A percentile compares a stretch with the other conserved stretches of the same genome.
Conservation (phyloP, 1,140 invertebrate species). For the Antheraea pernyi region DNA sequence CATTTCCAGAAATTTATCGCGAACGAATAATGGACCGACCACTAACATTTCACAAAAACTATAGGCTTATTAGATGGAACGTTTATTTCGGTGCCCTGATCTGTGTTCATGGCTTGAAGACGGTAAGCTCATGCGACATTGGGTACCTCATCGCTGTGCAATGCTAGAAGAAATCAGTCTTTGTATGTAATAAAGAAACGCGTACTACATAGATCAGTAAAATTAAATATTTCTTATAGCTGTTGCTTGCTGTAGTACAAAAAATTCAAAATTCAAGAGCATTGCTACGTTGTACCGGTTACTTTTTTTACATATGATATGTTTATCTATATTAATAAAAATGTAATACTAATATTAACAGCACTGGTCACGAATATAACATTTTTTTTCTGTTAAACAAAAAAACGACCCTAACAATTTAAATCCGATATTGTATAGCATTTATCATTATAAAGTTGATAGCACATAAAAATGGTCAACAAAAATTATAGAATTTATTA, state of each 20-base stretch:
- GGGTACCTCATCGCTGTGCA: constrained; percentile 16
- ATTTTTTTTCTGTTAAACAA: too few species aligned
- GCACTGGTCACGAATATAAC: too few species aligned
- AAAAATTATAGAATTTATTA: too few species aligned
- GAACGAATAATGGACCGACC: constrained; percentile 11
- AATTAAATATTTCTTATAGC: neutral
- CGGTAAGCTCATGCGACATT: constrained; percentile 20
- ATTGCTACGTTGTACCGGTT: too few species aligned
- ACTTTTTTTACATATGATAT: too few species aligned
- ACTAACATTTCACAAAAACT: constrained; percentile 13
- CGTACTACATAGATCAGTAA: neutral
- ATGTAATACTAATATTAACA: too few species aligned
- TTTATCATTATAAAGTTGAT: too few species aligned
- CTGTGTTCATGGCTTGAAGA: constrained; percentile 15
- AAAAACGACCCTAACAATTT: too few species aligned
- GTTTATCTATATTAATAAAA: too few species aligned
- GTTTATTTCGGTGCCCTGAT: constrained; percentile 18
- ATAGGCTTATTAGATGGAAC: constrained; percentile 18
- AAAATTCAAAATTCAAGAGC: too few species aligned
- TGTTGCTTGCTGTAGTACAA: neutral
- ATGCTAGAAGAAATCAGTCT: constrained; percentile 20
- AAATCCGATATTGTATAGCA: too few species aligned
- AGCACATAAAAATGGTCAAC: too few species aligned
- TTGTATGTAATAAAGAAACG: constrained; percentile 6
- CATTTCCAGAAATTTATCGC: constrained; percentile 3